Conservation (phyloP, 2,113 vertebrate genomes). For the Electrona antarctica region DNA sequence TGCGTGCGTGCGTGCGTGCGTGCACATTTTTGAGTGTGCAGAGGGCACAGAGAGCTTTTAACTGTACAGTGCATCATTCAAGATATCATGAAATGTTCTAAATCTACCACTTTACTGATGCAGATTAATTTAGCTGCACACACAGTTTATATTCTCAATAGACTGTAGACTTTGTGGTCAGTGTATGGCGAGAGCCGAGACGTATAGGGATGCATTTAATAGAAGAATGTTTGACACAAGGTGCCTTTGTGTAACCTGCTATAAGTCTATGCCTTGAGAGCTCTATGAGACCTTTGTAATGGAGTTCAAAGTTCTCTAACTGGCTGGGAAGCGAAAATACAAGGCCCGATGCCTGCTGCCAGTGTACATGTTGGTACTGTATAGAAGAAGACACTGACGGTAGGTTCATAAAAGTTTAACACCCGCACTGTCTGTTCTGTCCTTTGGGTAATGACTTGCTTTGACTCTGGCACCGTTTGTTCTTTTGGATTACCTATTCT, state of each 20-base stretch:
- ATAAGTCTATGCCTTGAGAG: not conserved
- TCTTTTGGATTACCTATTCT: too few relatives aligned
- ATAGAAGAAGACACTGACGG: not conserved
- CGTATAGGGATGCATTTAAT: not conserved
- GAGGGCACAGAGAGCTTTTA: not conserved
- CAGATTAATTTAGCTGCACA: not conserved
- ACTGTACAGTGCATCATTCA: not conserved
- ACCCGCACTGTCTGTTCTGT: too few relatives aligned
- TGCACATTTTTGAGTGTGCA: not conserved
- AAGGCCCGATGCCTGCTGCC: not conserved
- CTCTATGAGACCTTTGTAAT: constrained; percentile 13
- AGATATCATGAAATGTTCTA: too few relatives aligned
- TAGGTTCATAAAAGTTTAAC: too few relatives aligned
- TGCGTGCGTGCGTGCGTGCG: not conserved
- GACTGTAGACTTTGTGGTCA: not conserved
- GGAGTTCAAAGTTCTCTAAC: constrained; percentile 14
- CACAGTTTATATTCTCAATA: constrained; percentile 7
- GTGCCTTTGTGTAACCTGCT: constrained; percentile 8
- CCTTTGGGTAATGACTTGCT: too few relatives aligned
- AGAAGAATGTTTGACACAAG: constrained; percentile 18
- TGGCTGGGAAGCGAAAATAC: constrained; percentile 3
- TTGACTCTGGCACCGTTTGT: too few relatives aligned
- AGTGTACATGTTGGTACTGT: not conserved
- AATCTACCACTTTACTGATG: too few relatives aligned
- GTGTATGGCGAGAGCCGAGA: not conserved